Evolutionary conservation across 2,797 vertebrate genomes (phyloP).

Genomic region (Numenius phaeopus): DNA sequence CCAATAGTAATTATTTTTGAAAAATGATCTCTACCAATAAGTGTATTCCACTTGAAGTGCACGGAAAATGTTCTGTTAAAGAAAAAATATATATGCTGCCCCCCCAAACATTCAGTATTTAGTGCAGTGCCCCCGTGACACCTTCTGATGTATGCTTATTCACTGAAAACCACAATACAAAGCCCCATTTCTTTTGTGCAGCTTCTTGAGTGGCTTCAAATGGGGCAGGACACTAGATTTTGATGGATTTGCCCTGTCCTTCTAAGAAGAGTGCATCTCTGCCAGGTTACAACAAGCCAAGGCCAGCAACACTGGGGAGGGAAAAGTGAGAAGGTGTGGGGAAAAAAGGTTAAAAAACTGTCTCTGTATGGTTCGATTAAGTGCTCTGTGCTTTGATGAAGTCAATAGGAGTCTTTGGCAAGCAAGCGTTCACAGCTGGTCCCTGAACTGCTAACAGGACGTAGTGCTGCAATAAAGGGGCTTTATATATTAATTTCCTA

Average conservation of each 20-base stretch:
- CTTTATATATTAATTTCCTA: conserved; percentile 38
- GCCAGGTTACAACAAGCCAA: background rate
- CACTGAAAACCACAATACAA: background rate
- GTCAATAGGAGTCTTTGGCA: background rate
- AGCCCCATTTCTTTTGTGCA: background rate
- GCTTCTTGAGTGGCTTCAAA: background rate
- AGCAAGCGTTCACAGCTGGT: conserved; percentile 18
- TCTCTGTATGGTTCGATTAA: background rate
- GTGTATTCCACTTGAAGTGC: conserved; percentile 20
- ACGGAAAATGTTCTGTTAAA: conserved; percentile 21
- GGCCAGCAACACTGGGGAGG: background rate
- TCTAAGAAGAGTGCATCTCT: background rate
- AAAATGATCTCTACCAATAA: conserved; percentile 51
- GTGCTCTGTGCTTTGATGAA: background rate
- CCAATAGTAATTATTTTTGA: conserved; percentile 57
- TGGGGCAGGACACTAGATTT: background rate
- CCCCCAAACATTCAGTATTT: background rate
- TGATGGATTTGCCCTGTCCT: background rate
- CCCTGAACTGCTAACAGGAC: conserved; percentile 20
- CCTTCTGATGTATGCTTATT: conserved; percentile 13
- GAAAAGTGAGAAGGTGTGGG: background rate
- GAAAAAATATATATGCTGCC: background rate
- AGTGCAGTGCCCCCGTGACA: background rate
- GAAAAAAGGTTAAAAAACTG: background rate
- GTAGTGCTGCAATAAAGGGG: conserved; percentile 10